These are phyloP conservation scores for Brachionus koreanus DNA, from an alignment of 1,140 invertebrate species.

Conservation along the genomic window DNA sequence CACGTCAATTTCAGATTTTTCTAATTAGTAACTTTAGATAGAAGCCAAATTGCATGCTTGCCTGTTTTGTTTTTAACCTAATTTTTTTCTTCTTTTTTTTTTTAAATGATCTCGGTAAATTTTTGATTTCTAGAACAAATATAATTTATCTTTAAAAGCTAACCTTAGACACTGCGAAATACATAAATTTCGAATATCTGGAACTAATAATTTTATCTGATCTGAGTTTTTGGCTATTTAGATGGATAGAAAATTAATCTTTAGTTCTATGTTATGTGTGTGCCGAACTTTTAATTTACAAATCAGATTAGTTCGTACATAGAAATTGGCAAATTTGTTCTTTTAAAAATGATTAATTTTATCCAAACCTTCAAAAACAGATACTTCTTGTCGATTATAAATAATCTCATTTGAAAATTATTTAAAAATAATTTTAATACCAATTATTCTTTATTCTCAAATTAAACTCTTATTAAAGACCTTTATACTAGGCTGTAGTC, in stretches of 20 bases:
- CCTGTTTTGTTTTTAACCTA: conserved; percentile 2
- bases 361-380: neutral
- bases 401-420: neutral
- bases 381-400: neutral
- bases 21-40: neutral
- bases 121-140: neutral
- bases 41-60: conserved; percentile 6
- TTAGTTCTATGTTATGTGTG: neutral
- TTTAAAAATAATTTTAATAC: neutral
- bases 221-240: neutral
- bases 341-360: neutral
- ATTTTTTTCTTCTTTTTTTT: neutral
- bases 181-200: neutral
- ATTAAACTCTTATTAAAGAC: neutral
- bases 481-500: neutral
- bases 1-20: neutral
- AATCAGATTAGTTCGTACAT: neutral
- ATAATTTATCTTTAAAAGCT: neutral
- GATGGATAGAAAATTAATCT: neutral
- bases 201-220: neutral
- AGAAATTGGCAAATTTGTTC: neutral
- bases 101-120: neutral
- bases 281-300: neutral
- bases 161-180: neutral
- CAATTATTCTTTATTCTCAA: neutral